Base-by-base conservation (phyloP, 2,113 vertebrate genomes). In the Marmota flaviventris region DNA sequence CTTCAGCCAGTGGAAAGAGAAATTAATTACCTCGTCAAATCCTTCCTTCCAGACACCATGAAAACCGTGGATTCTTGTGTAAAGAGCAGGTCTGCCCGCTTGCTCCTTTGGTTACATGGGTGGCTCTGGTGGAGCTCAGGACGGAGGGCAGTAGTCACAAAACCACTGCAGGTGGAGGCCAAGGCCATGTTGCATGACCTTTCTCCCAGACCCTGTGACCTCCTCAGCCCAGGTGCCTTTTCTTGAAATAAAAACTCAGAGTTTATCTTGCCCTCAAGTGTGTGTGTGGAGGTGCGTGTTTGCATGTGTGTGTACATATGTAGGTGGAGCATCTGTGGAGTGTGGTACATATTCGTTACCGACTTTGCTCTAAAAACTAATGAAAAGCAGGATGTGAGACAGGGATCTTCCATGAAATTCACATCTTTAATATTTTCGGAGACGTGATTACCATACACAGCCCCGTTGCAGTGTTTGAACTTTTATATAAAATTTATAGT, bases 21-120 rank as follows among this genome's bases (percentile, higher is more conserved):
- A 91, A 77, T 91, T 63, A 76, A 94, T 78, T 77, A 73, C n/a
- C 42, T 94, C 94, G 61, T 89, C 90, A 79, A 79, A 56, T 82
- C 34, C 75, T 56, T 82, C 77, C 42, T 81, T 39, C 65, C 18
- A 67, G 37, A 72, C 4, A 25, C 39, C 14, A 13, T 10, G 77
- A 76, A 20, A 67, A 63, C 73, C 34, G n/a, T 34, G 45, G 79
- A 69, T 95, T 73, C 45, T 37, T 48, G 45, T 63, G 67, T 58
- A 82, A 76, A 83, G 42, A 93, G 29, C 69, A 73, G 2, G 27
- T 42, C n/a, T 2, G 2, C 2, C 10, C n/a, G 39, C 17, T 61
- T 32, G 24, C 16, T 97, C 67, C 72, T 48, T 53, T 63, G 22
- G 63, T 61, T 51, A 20, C 20, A 14, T 4, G 24, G 48, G 72